phyloP scores from a whole-genome alignment of 2,113 vertebrate species.

The Aspiorhynchus laticeps region DNA sequence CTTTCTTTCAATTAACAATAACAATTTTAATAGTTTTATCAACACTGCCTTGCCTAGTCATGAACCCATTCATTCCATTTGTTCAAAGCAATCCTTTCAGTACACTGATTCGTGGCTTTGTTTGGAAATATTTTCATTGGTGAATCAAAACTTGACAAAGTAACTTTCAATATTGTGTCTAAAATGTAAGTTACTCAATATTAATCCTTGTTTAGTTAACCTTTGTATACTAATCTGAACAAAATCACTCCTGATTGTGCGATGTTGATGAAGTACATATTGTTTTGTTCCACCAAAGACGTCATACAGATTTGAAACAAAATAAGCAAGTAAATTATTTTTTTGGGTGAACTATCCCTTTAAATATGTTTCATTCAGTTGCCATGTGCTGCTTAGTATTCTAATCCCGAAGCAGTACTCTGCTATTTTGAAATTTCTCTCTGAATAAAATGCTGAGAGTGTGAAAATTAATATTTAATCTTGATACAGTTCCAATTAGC shows the following conservation, averaged over 20 bases:
- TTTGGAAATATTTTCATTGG: background rate
- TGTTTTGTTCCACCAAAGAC: background rate
- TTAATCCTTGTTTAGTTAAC: background rate
- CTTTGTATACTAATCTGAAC: background rate
- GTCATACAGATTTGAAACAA: background rate
- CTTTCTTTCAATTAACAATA: background rate
- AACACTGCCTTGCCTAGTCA: background rate
- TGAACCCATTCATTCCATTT: background rate
- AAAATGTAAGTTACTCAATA: background rate
- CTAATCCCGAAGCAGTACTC: background rate
- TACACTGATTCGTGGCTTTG: background rate
- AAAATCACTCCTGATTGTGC: background rate
- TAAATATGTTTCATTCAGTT: background rate
- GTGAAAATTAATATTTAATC: conserved; percentile 21
- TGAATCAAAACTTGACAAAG: background rate
- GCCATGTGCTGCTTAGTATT: conserved; percentile 17
- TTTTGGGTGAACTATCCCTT: background rate
- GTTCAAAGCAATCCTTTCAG: background rate
- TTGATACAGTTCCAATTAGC: conserved; percentile 33
- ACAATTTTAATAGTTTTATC: background rate
- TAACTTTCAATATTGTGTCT: background rate
- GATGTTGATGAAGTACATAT: background rate
- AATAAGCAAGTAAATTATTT: background rate
- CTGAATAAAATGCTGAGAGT: conserved; percentile 22
- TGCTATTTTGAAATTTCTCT: conserved; percentile 8